Evolutionary conservation across 1,140 invertebrate species (phyloP), one percentile per base, ranked within the genome.

Genomic region (Babylonia areolata): DNA sequence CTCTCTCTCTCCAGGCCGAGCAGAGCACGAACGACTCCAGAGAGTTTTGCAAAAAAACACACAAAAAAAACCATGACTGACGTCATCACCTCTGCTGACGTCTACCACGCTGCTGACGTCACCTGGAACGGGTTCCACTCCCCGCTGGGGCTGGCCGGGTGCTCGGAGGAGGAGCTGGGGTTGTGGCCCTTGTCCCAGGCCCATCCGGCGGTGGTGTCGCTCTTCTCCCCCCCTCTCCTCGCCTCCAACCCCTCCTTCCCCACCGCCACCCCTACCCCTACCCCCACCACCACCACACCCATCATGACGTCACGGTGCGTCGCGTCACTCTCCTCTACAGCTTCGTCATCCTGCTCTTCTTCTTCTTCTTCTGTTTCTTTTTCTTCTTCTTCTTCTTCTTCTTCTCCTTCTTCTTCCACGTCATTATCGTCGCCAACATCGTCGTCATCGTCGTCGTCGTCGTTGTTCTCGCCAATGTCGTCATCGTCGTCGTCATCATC

Each of bases 11-110:
- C n/a, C n/a, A n/a, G n/a, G n/a, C n/a, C n/a, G n/a, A n/a, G n/a
- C n/a, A n/a, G n/a, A n/a, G n/a, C n/a, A n/a, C n/a, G n/a, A n/a
- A n/a, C n/a, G n/a, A n/a, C n/a, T n/a, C n/a, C n/a, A 6, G 23
- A 6, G 58, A n/a, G 20, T 69, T 15, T 23, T 20, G 23, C 15
- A 69, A 15, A 15, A 69, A 28, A 69, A 9, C 73, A 35, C 23
- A 58, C 28, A n/a, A n/a, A n/a, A n/a, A n/a, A n/a, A 20, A 58
- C 28, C 28, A 80, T 80, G 78, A 54, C 78, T 80, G 40, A 80
- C 78, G 78, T 80, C 78, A 80, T 80, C 46, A 6, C 15, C n/a
- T 6, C 39, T 31, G n/a, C 39, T 31, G n/a, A 80, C 40, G 42
- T n/a, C 3, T 80, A 80, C 78, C 17, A 28, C 78, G 20, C 42